phyloP scores from a whole-genome alignment of 2,113 vertebrate genomes.

The Piprites chloris region DNA sequence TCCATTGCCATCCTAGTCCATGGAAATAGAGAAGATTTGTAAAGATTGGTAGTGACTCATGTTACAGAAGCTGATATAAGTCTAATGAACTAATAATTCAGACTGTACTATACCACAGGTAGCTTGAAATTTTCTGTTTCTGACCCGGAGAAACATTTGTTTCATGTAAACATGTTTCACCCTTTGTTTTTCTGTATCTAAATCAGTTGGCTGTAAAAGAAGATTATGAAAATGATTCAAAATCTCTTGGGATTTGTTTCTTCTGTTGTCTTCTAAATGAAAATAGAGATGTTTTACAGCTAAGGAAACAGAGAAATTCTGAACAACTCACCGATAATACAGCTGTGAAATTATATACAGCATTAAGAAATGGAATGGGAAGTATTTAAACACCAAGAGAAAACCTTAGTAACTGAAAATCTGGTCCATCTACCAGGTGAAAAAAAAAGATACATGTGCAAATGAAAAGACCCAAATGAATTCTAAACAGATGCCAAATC shows the following conservation, averaged over 20 bases:
- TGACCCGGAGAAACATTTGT: neutral
- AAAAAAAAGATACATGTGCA: neutral
- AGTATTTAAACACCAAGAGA: neutral
- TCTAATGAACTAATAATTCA: neutral
- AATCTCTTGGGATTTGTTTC: constrained; percentile 11
- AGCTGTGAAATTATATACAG: neutral
- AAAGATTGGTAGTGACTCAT: neutral
- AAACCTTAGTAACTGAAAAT: neutral
- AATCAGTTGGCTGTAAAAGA: neutral
- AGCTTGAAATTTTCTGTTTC: neutral
- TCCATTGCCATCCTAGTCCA: neutral
- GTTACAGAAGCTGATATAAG: neutral
- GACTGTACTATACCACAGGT: neutral
- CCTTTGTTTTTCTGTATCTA: neutral
- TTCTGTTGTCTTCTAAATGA: neutral
- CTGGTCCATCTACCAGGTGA: neutral
- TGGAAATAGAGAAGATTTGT: neutral
- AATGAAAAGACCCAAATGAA: neutral
- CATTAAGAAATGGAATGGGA: neutral
- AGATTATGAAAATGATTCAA: neutral
- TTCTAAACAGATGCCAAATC: neutral
- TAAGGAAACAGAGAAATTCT: neutral
- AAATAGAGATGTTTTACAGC: neutral
- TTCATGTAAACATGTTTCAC: neutral
- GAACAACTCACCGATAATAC: neutral